Percentiles rank a stretch among this genome's conserved stretches.
These are phyloP conservation scores for Rhynchophorus ferrugineus DNA, from an alignment of 1,140 invertebrate species.

Conservation along the genomic window DNA sequence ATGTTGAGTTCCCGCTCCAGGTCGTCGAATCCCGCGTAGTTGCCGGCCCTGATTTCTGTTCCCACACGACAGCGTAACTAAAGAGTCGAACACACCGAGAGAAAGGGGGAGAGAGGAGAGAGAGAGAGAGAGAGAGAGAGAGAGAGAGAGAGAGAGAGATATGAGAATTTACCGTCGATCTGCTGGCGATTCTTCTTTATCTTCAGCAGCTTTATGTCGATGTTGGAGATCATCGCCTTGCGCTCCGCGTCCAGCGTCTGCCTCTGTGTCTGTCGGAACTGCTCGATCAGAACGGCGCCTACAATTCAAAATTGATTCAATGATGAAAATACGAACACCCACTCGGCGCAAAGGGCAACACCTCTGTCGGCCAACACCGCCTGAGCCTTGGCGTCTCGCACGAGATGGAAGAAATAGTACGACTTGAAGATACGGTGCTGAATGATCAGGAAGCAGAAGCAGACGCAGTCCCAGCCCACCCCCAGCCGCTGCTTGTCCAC, in stretches of 20 bases:
- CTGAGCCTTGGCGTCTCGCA: slow-evolving; percentile 11
- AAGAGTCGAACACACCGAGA: no score
- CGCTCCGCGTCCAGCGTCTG: slow-evolving; percentile 1
- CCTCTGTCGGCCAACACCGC: slow-evolving; percentile 12
- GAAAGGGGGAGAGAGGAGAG: no score
- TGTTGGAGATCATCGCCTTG: slow-evolving; percentile 7
- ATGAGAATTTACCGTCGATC: no score
- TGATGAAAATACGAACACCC: no score
- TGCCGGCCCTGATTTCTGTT: slow-evolving; percentile 2
- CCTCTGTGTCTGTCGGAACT: not conserved
- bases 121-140: no score
- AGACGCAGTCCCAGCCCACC: slow-evolving; percentile 5
- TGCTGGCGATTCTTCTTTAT: slow-evolving; percentile 2
- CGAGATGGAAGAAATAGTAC: slow-evolving; percentile 16
- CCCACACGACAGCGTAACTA: no score
- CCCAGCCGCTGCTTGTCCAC: not conserved
- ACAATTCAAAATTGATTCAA: no score
- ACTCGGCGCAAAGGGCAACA: no score
- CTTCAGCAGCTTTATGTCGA: slow-evolving; percentile 8
- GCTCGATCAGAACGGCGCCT: slow-evolving; percentile 12
- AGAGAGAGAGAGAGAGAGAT: no score
- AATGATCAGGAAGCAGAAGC: slow-evolving; percentile 13
- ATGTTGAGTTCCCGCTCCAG: not conserved
- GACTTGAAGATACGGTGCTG: slow-evolving; percentile 16
- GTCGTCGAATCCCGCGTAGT: slow-evolving; percentile 17